These are phyloP conservation scores for Pristionchus entomophagus DNA, from an alignment of 2,888 invertebrate genomes.

Conservation along the genomic window DNA sequence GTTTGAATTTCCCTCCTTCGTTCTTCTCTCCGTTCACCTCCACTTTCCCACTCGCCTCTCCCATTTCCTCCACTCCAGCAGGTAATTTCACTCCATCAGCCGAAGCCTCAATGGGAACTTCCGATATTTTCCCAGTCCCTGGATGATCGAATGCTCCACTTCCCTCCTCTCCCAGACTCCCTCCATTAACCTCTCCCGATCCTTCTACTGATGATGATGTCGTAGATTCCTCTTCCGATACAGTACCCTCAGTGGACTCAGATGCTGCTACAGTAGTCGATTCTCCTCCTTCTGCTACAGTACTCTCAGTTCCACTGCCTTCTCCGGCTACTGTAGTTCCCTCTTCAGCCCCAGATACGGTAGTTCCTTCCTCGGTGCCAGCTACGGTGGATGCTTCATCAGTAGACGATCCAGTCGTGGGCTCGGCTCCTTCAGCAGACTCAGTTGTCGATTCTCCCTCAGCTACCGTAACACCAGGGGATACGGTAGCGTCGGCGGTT, in stretches of 20 bases:
- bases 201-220: conserved; percentile 40
- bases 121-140: conserved; percentile 40
- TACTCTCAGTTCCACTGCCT: conserved; percentile 24
- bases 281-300: conserved; percentile 41
- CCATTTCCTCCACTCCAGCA: conserved; percentile 22
- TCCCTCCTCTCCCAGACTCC: conserved; percentile 37
- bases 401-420: conserved; percentile 46
- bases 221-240: conserved; percentile 41
- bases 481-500: conserved; percentile 43
- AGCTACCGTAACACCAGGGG: conserved; percentile 23
- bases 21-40: not conserved
- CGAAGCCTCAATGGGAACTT: conserved; percentile 51
- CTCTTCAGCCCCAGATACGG: conserved; percentile 50
- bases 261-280: conserved; percentile 45
- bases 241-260: conserved; percentile 47
- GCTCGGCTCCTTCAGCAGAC: conserved; percentile 45
- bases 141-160: conserved; percentile 48
- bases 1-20: conserved; percentile 9
- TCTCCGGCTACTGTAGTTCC: conserved; percentile 14
- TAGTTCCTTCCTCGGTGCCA: conserved; percentile 47
- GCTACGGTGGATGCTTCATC: conserved; percentile 45
- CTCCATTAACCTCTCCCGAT: conserved; percentile 51
- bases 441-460: conserved; percentile 44
- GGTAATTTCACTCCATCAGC: conserved; percentile 49
- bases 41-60: not conserved